phyloP scores from a whole-genome alignment of 2,113 vertebrate species.

The Hemicordylus capensis region DNA sequence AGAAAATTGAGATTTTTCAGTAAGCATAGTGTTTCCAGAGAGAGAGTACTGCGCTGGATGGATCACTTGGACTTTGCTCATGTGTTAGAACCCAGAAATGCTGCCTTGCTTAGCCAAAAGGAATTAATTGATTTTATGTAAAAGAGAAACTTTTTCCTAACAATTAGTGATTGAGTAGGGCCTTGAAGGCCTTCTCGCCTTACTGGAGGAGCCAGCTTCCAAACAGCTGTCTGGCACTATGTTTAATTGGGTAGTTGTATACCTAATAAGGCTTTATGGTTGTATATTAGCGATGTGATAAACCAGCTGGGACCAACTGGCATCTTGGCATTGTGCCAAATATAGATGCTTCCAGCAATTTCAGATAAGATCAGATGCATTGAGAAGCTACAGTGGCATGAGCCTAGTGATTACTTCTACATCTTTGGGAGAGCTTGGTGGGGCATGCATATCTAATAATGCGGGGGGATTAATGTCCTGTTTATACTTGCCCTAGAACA shows the following conservation, averaged over 20 bases:
- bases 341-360: constrained; percentile 2
- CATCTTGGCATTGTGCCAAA: constrained; percentile 23
- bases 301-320: constrained; percentile 34
- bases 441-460: too few relatives aligned
- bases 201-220: constrained; percentile 48
- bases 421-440: neutral
- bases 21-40: neutral
- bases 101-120: constrained; percentile 12
- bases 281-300: constrained; percentile 24
- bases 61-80: neutral
- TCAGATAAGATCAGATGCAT: constrained; percentile 6
- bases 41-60: neutral
- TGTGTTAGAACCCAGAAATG: neutral
- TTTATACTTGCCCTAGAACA: neutral
- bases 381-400: neutral
- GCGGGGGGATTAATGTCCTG: neutral
- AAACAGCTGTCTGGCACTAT: constrained; percentile 54
- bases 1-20: too few relatives aligned
- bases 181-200: constrained; percentile 50
- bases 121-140: neutral
- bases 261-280: constrained; percentile 56
- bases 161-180: constrained; percentile 41
- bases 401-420: neutral
- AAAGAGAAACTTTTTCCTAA: constrained; percentile 5
- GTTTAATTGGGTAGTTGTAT: constrained; percentile 33